phyloP scores from a whole-genome alignment of 2,888 invertebrate species.

The Oscheius sp. region DNA sequence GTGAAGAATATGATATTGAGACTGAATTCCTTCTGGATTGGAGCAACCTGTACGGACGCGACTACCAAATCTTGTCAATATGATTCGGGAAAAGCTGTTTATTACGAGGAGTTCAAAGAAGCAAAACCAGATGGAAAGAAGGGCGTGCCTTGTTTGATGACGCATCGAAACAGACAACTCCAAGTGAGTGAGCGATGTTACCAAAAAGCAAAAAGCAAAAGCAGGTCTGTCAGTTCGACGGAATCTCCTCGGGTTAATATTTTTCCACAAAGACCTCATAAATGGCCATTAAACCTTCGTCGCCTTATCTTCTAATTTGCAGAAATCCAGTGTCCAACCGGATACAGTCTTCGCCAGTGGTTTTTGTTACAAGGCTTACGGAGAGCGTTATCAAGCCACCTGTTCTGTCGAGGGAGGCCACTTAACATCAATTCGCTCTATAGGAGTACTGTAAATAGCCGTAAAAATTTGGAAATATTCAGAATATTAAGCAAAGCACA shows the following conservation, averaged over 20 bases:
- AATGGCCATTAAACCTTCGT: neutral
- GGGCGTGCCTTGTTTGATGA: neutral
- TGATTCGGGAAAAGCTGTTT: neutral
- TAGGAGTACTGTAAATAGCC: neutral
- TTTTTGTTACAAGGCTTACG: neutral
- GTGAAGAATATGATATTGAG: neutral
- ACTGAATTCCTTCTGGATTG: neutral
- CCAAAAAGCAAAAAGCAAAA: neutral
- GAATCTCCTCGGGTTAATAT: neutral
- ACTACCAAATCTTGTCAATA: neutral
- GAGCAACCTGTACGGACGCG: neutral
- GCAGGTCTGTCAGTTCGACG: constrained; percentile 1
- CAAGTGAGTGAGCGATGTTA: neutral
- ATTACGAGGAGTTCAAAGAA: neutral
- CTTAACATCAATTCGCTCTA: neutral
- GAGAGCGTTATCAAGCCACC: neutral
- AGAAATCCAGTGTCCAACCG: neutral
- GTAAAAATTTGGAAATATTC: neutral
- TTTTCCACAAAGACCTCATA: neutral
- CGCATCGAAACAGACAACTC: neutral
- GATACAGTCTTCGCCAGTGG: neutral
- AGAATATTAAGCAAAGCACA: neutral
- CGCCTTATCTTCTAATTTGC: neutral
- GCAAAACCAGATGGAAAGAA: neutral
- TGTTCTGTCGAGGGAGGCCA: neutral